Base-by-base conservation (phyloP, 2,113 vertebrate genomes). In the Cyprinodon brontotheroides region DNA sequence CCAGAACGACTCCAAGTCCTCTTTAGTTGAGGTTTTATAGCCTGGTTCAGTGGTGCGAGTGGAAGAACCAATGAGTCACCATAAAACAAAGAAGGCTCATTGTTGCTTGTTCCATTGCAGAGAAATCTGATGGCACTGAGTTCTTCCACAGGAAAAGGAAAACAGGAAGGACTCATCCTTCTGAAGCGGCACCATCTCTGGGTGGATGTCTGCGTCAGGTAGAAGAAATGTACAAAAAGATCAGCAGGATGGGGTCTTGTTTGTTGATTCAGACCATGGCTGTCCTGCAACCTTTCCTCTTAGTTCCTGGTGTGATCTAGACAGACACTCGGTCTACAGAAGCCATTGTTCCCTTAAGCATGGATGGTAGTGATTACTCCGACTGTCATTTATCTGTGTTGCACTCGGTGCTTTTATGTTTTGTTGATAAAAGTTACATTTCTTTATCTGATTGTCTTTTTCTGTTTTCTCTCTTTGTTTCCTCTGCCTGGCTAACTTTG, bases 111-210 rank as follows among this genome's bases (percentile, higher is more conserved):
- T 74, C 85, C 78, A 89, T 66, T 48, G 48, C 61, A 41, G 69
- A 66, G 73, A 22, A 11, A 38, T 64, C 57, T 59, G 70, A 71
- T 70, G 74, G 29, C 38, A 50, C 65, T 81, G 53, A n/a, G 65
- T 79, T 82, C 64, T 90, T 91, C 87, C 90, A 91, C 78, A 70
- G 73, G 17, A 68, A 41, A 74, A 45, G 72, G 59, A 89, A 93
- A 93, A 93, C 93, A 94, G 93, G 92, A 94, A 88, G 80, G 20
- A 64, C 87, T 85, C 82, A 88, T 92, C 82, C 90, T 73, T 40
- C 60, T n/a, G 39, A 73, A 29, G 17, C 72, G 57, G 72, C 60
- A 68, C 39, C 62, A 65, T 61, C 68, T 74, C 63, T 63, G 75
- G 72, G 74, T 82, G 91, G 73, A 82, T 80, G 67, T 80, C 64